Conservation (phyloP, 2,113 vertebrate species). For the Hipposideros armiger region DNA sequence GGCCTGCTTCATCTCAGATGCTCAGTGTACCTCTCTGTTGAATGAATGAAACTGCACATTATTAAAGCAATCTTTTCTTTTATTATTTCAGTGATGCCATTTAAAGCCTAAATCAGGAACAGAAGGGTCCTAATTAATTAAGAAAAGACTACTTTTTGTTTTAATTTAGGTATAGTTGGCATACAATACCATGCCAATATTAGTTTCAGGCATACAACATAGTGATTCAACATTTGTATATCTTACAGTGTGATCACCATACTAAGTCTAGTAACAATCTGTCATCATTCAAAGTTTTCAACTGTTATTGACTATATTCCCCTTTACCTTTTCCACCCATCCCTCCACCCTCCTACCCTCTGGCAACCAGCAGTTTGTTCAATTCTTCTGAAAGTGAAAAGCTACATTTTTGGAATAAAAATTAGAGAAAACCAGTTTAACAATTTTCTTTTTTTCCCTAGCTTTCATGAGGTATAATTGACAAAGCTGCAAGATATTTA, state of each 20-base stretch:
- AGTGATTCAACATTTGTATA: no score
- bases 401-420: background rate
- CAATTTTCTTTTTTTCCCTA: background rate
- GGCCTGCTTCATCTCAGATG: background rate
- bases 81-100: background rate
- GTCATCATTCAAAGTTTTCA: no score
- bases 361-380: background rate
- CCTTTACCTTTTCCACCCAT: no score
- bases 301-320: background rate
- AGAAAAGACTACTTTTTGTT: background rate
- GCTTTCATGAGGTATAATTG: background rate
- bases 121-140: background rate
- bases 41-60: background rate
- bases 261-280: background rate
- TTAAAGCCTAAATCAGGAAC: background rate
- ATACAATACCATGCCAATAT: no score
- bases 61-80: background rate
- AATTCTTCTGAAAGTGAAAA: background rate
- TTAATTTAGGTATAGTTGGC: background rate
- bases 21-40: background rate
- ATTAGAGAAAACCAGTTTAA: background rate
- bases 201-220: no score
- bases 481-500: background rate
- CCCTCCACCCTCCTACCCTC: background rate
- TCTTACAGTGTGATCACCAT: background rate